Conservation (phyloP, 2,797 vertebrate genomes). For the Malurus leucopterus region DNA sequence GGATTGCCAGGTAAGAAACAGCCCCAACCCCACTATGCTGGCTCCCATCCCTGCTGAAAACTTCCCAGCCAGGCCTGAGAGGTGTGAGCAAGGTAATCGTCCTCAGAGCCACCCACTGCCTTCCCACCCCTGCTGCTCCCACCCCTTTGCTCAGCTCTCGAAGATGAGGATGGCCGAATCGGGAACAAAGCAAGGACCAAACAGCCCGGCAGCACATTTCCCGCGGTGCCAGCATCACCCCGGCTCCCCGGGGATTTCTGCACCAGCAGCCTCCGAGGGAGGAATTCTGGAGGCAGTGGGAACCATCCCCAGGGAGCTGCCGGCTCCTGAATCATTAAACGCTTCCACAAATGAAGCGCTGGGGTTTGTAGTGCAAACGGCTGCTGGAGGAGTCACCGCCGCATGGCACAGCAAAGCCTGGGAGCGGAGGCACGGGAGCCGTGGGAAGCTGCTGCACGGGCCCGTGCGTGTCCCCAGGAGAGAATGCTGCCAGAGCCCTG, state of each 20-base stretch:
- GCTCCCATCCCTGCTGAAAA: background rate
- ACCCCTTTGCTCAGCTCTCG: background rate
- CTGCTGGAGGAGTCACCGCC: background rate
- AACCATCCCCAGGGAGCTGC: slow-evolving; percentile 8
- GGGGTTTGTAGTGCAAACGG: background rate
- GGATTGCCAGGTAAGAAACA: background rate
- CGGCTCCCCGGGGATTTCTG: background rate
- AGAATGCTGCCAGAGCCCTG: background rate
- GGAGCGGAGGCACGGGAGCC: background rate
- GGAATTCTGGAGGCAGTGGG: slow-evolving; percentile 31
- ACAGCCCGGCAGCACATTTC: background rate
- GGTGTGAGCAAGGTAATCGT: background rate
- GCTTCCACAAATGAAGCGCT: background rate
- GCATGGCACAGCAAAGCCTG: background rate
- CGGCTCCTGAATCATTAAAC: slow-evolving; percentile 31
- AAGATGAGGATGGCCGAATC: rapidly evolving
- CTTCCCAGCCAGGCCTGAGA: background rate
- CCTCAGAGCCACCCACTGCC: rapidly evolving
- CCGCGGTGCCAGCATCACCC: background rate
- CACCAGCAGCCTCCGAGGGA: background rate
- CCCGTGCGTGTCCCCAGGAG: background rate
- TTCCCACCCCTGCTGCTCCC: background rate
- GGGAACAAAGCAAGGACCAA: background rate
- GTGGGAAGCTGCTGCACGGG: background rate
- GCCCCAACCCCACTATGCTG: background rate